Percentiles rank a stretch among this genome's conserved stretches.
These are phyloP conservation scores for Phytoseiulus persimilis DNA, from an alignment of 2,888 invertebrate genomes.

Conservation along the genomic window DNA sequence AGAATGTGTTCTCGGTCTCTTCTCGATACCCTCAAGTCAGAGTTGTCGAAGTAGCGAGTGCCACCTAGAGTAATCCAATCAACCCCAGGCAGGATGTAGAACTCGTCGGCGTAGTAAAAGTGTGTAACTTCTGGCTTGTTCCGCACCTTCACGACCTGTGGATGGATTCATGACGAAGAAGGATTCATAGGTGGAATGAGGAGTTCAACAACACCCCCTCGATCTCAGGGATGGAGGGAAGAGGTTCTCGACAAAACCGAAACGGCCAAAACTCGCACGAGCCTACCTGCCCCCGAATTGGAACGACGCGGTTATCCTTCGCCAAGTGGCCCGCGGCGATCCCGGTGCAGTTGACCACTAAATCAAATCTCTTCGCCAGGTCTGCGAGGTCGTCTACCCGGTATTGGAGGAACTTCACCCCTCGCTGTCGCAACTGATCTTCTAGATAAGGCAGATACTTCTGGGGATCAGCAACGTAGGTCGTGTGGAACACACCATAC, in stretches of 20 bases:
- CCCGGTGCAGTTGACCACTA: constrained; percentile 73
- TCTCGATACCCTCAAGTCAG: constrained; percentile 59
- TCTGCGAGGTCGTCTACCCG: constrained; percentile 56
- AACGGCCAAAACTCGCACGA: constrained; percentile 43
- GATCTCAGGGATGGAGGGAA: not conserved
- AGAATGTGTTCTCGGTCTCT: constrained; percentile 68
- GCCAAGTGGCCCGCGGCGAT: constrained; percentile 60
- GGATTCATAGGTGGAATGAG: not conserved
- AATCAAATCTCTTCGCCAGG: constrained; percentile 56
- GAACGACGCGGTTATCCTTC: constrained; percentile 58
- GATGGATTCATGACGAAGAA: too few relatives aligned
- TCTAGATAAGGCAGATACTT: constrained; percentile 62
- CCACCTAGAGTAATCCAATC: constrained; percentile 73
- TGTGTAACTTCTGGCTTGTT: constrained; percentile 81
- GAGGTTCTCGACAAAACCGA: not conserved
- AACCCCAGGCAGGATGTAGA: constrained; percentile 70
- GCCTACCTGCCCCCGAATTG: constrained; percentile 67
- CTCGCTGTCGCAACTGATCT: constrained; percentile 56
- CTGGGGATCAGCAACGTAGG: constrained; percentile 61
- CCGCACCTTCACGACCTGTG: constrained; percentile 7
- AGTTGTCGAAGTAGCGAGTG: constrained; percentile 71
- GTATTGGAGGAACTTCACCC: constrained; percentile 56
- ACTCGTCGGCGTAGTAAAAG: constrained; percentile 77
- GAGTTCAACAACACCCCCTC: not conserved
- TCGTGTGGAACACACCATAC: constrained; percentile 59